phyloP scores from a whole-genome alignment of 2,888 invertebrate genomes.

The Erebia epiphron region DNA sequence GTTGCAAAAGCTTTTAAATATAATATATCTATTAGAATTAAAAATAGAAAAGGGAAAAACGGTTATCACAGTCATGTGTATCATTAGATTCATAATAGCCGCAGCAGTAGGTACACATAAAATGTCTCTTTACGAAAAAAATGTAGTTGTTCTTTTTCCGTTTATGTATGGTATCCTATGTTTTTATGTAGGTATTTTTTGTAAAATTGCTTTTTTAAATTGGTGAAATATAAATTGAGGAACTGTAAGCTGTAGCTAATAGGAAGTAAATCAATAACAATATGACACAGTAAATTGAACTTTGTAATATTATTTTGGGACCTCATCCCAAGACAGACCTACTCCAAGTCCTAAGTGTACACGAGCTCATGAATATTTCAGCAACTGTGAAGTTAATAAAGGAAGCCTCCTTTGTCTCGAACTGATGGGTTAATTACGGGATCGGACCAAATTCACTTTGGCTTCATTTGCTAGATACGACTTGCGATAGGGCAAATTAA shows the following conservation, averaged over 20 bases:
- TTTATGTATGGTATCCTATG: background rate
- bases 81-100: too few relatives aligned
- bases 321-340: constrained; percentile 22
- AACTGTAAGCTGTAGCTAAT: too few relatives aligned
- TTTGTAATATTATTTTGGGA: constrained; percentile 13
- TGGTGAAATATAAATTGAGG: background rate
- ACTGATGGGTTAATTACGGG: constrained; percentile 71
- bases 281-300: constrained; percentile 14
- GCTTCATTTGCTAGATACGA: constrained; percentile 39
- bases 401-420: constrained; percentile 71
- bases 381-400: constrained; percentile 72
- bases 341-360: constrained; percentile 28
- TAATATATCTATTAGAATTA: too few relatives aligned
- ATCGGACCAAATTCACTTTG: constrained; percentile 49
- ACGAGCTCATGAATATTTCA: constrained; percentile 73
- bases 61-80: too few relatives aligned
- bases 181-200: too few relatives aligned
- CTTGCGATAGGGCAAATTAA: constrained; percentile 35
- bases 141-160: too few relatives aligned
- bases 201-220: too few relatives aligned
- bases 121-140: too few relatives aligned
- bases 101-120: too few relatives aligned
- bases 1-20: too few relatives aligned
- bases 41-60: too few relatives aligned
- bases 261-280: too few relatives aligned